Percentiles rank a stretch among this genome's conserved stretches.
Conservation (phyloP, 1,140 invertebrate species). For the Pogonognathellus flavescens region DNA sequence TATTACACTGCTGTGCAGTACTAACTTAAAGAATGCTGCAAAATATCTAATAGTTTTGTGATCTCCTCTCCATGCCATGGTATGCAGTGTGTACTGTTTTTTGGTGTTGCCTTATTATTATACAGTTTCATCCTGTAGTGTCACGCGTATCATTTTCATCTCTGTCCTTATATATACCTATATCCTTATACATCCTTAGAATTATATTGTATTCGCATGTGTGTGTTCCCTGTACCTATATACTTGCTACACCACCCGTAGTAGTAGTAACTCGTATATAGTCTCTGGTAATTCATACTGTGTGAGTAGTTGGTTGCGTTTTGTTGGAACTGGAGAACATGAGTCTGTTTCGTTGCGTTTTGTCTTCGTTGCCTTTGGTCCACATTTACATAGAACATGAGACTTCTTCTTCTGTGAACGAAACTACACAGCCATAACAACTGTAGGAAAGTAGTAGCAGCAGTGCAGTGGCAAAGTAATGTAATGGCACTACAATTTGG, state of each 20-base stretch:
- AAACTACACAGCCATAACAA: not conserved
- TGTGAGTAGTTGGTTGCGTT: no score
- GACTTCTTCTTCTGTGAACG: not conserved
- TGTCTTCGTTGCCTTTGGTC: not conserved
- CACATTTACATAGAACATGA: conserved; percentile 38
- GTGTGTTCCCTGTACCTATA: no score
- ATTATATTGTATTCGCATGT: no score
- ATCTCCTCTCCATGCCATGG: not conserved
- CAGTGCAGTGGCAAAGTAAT: not conserved
- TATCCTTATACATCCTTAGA: no score
- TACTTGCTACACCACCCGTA: no score
- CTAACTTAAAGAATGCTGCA: no score
- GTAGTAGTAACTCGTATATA: no score
- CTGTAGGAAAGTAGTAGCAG: not conserved
- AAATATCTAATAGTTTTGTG: not conserved
- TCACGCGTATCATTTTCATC: no score
- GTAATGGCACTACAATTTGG: not conserved
- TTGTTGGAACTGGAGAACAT: no score
- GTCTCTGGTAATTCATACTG: not conserved
- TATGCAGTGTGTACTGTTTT: not conserved
- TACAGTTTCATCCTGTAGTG: not conserved
- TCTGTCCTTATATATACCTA: not conserved
- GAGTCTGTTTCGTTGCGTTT: not conserved
- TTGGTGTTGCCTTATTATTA: not conserved
- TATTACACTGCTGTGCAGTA: not conserved